Conservation (phyloP, 2,888 invertebrate genomes). For the Tachina grossa region DNA sequence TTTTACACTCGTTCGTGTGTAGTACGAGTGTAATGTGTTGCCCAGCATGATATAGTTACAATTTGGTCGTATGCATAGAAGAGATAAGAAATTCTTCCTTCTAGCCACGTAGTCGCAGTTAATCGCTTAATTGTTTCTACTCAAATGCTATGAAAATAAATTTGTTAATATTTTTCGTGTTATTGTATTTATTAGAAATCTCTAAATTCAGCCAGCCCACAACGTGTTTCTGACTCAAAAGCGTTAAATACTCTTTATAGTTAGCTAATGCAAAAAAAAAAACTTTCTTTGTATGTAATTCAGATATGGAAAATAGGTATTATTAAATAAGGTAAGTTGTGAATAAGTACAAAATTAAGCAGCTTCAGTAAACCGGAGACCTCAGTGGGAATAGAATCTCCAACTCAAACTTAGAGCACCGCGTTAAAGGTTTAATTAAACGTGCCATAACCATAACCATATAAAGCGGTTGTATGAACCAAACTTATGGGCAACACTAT, state of each 20-base stretch:
- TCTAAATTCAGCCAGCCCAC: constrained; percentile 40
- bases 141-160: background rate
- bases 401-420: too few species aligned
- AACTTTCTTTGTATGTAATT: constrained; percentile 38
- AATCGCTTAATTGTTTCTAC: background rate
- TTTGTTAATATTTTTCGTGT: background rate
- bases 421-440: too few species aligned
- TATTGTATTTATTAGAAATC: background rate
- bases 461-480: too few species aligned
- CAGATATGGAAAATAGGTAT: background rate
- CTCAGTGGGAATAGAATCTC: too few species aligned
- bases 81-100: constrained; percentile 46
- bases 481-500: too few species aligned
- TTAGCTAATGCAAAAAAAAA: constrained; percentile 23
- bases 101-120: constrained; percentile 37
- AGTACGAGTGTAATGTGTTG: constrained; percentile 5
- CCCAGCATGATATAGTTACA: constrained; percentile 10
- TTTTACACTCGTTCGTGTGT: background rate
- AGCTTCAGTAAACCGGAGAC: too few species aligned
- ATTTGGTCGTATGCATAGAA: constrained; percentile 24
- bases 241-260: constrained; percentile 10
- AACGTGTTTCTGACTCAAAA: constrained; percentile 43
- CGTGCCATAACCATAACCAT: too few species aligned
- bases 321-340: too few species aligned
- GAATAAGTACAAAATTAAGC: too few species aligned